Conservation (phyloP, 2,797 vertebrate genomes). For the Danio choprae region DNA sequence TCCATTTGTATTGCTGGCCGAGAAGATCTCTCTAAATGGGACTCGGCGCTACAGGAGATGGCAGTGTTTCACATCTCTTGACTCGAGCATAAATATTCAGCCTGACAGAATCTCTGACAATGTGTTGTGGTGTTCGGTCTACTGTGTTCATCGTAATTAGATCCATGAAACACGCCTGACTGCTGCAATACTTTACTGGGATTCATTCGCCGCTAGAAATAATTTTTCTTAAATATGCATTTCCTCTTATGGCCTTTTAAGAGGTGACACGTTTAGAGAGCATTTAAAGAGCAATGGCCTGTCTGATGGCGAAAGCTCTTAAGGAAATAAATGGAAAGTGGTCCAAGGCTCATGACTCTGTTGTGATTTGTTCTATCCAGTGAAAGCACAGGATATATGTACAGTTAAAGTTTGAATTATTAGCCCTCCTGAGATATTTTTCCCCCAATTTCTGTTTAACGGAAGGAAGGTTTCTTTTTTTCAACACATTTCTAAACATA, state of each 20-base stretch:
- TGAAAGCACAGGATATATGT: slow-evolving; percentile 18
- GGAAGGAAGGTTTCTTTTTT: too few species aligned
- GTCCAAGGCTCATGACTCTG: neutral
- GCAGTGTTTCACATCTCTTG: slow-evolving; percentile 50
- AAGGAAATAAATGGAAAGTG: slow-evolving; percentile 29
- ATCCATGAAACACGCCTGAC: slow-evolving; percentile 8
- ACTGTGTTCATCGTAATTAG: neutral
- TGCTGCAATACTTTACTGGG: neutral
- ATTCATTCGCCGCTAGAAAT: slow-evolving; percentile 13
- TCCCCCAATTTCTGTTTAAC: too few species aligned
- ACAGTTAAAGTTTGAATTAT: too few species aligned
- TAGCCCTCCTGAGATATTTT: too few species aligned
- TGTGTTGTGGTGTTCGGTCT: neutral
- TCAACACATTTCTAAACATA: too few species aligned
- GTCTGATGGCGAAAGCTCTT: slow-evolving; percentile 32
- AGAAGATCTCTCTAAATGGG: neutral
- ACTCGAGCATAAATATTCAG: neutral
- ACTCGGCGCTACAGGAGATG: slow-evolving; percentile 46
- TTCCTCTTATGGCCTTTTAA: slow-evolving; percentile 25
- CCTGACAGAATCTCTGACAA: neutral
- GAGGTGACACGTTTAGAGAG: slow-evolving; percentile 33
- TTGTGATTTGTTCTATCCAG: slow-evolving; percentile 42
- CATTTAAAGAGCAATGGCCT: slow-evolving; percentile 25
- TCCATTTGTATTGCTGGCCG: neutral
- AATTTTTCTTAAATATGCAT: neutral